Conservation (phyloP, 1,140 invertebrate genomes). For the Glossosoma conforme region DNA sequence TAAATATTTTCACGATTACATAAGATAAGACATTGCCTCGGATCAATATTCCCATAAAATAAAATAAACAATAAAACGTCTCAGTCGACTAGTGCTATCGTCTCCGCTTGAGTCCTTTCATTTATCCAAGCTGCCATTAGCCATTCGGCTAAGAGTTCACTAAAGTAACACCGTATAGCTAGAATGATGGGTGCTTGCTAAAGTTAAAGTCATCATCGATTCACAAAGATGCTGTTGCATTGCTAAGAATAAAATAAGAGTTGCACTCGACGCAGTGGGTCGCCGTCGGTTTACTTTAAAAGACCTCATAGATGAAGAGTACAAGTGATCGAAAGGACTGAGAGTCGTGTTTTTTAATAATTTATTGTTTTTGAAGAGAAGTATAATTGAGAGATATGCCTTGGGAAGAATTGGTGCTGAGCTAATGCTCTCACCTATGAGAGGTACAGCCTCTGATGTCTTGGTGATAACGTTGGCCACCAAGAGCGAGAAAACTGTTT, state of each 20-base stretch:
- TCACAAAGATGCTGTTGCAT: too few relatives aligned
- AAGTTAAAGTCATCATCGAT: too few relatives aligned
- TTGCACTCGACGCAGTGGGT: too few relatives aligned
- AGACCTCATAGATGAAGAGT: too few relatives aligned
- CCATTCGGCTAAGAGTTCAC: too few relatives aligned
- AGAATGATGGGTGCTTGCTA: too few relatives aligned
- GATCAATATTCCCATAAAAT: not conserved
- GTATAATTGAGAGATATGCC: constrained; percentile 25
- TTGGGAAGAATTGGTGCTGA: constrained; percentile 30
- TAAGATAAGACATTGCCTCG: constrained; percentile 32
- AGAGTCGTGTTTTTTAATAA: constrained; percentile 18
- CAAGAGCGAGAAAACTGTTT: constrained; percentile 98
- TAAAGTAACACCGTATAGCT: too few relatives aligned
- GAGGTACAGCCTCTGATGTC: constrained; percentile 94
- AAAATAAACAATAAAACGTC: constrained; percentile 3
- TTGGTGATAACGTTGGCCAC: constrained; percentile 95
- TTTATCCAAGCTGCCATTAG: too few relatives aligned
- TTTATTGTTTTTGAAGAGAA: constrained; percentile 25
- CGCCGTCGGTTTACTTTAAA: too few relatives aligned
- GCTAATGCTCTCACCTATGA: constrained; percentile 77
- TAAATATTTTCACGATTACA: constrained; percentile 23
- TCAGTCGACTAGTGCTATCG: constrained; percentile 26
- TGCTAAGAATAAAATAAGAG: too few relatives aligned
- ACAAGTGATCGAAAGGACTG: constrained; percentile 19
- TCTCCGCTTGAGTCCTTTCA: constrained; percentile 20